phyloP scores from a whole-genome alignment of 2,888 invertebrate genomes.

The Pycnomerus fuliginosus region DNA sequence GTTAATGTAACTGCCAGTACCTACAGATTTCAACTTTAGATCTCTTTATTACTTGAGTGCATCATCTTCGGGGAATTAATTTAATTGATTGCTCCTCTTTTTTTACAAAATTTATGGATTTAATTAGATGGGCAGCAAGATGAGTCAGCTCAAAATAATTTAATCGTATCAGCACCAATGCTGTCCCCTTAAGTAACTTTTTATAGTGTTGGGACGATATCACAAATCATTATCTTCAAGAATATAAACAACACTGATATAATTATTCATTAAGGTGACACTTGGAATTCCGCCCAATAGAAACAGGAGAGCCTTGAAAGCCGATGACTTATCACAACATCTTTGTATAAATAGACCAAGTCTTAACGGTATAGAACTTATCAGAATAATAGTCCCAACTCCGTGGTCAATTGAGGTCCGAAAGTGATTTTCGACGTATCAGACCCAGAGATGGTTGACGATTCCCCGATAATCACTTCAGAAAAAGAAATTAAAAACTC shows the following conservation, averaged over 20 bases:
- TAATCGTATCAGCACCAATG: slow-evolving; percentile 19
- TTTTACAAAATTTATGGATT: slow-evolving; percentile 11
- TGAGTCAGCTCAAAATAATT: slow-evolving; percentile 19
- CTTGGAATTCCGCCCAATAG: slow-evolving; percentile 31
- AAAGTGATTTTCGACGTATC: slow-evolving; percentile 28
- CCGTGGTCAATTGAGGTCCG: slow-evolving; percentile 16
- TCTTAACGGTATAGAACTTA: too few species aligned
- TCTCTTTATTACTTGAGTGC: slow-evolving; percentile 12
- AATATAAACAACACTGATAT: slow-evolving; percentile 38
- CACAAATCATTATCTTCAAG: slow-evolving; percentile 23
- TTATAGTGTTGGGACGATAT: slow-evolving; percentile 28
- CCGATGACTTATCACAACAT: slow-evolving; percentile 27
- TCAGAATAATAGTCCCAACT: too few species aligned
- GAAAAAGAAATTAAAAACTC: too few species aligned
- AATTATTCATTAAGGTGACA: slow-evolving; percentile 42
- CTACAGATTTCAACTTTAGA: slow-evolving; percentile 18
- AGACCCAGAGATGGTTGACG: slow-evolving; percentile 22
- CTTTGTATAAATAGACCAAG: slow-evolving; percentile 24
- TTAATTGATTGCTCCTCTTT: slow-evolving; percentile 13
- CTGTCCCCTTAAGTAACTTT: too few species aligned
- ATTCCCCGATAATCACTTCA: slow-evolving; percentile 23
- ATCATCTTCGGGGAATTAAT: slow-evolving; percentile 4
- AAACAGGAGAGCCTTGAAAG: slow-evolving; percentile 24
- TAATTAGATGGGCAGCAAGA: slow-evolving; percentile 9
- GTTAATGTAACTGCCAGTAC: slow-evolving; percentile 17